Evolutionary conservation across 2,113 vertebrate species (phyloP).

Genomic region (Amphiprion ocellaris): DNA sequence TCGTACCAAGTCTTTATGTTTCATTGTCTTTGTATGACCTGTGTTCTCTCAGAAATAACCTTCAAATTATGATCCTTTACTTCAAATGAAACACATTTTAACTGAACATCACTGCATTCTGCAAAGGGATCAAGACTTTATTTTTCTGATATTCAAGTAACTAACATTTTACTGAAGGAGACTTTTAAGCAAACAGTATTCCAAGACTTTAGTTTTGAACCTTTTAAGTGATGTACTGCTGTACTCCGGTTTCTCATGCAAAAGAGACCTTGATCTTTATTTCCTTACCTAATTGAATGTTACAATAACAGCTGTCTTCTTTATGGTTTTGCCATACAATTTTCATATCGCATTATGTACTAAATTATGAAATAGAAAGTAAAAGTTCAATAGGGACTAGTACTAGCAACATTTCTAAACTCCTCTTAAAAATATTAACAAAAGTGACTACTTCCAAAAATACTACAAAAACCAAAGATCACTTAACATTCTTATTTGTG

Average conservation of each 20-base stretch:
- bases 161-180: neutral
- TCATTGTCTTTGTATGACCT: neutral
- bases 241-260: neutral
- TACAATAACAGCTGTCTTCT: neutral
- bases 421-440: neutral
- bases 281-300: neutral
- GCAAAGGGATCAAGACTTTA: neutral
- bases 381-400: neutral
- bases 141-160: neutral
- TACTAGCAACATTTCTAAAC: neutral
- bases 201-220: too few species aligned
- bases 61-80: neutral
- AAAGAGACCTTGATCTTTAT: neutral
- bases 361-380: neutral
- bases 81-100: neutral
- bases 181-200: neutral
- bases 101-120: constrained; percentile 8
- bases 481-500: constrained; percentile 6
- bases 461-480: constrained; percentile 7
- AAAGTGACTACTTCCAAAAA: neutral
- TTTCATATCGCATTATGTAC: neutral
- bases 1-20: neutral
- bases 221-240: neutral
- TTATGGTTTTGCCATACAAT: constrained; percentile 1
- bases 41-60: neutral